Percentiles rank a stretch among this genome's conserved stretches.
Conservation (phyloP, 2,113 vertebrate species). For the Pterocles burchelli region DNA sequence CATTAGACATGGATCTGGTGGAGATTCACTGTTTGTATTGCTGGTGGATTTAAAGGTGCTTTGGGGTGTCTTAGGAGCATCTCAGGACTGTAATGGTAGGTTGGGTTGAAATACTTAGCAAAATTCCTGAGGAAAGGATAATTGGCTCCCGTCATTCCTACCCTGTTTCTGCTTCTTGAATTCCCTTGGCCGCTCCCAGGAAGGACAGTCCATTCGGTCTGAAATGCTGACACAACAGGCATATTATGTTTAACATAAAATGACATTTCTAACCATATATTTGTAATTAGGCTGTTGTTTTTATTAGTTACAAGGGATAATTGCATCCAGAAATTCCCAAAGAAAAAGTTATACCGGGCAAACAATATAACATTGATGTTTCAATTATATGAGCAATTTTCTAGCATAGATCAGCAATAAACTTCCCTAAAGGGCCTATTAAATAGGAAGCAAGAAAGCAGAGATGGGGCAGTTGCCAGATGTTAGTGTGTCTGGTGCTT, state of each 20-base stretch:
- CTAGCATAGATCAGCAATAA: slow-evolving; percentile 45
- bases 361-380: neutral
- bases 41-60: neutral
- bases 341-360: neutral
- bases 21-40: neutral
- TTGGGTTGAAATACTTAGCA: neutral
- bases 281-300: slow-evolving; percentile 63
- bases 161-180: neutral
- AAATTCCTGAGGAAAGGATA: neutral
- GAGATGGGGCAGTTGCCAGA: slow-evolving; percentile 3
- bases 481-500: neutral
- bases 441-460: slow-evolving; percentile 14
- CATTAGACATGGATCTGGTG: neutral
- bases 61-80: neutral
- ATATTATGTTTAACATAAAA: slow-evolving; percentile 54
- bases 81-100: neutral
- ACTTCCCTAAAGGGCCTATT: slow-evolving; percentile 31
- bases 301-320: slow-evolving; percentile 71
- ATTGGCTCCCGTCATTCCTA: neutral
- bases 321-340: slow-evolving; percentile 67
- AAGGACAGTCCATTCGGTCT: slow-evolving; percentile 26
- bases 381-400: slow-evolving; percentile 27
- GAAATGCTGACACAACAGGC: slow-evolving; percentile 29
- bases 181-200: neutral
- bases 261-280: slow-evolving; percentile 48